phyloP scores from a whole-genome alignment of 2,113 vertebrate species.

The Siniperca knerii region DNA sequence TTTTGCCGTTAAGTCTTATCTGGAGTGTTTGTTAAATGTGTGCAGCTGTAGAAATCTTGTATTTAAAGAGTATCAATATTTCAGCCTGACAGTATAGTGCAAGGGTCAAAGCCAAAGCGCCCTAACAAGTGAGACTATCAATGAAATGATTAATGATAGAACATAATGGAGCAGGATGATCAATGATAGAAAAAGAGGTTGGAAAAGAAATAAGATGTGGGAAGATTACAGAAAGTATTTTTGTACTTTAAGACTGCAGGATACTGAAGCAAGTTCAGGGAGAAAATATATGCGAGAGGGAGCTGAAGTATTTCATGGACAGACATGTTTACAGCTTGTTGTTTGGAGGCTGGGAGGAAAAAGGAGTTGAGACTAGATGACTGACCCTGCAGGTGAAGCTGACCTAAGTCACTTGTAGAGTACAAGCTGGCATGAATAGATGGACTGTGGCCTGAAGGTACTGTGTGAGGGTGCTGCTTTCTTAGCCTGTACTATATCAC shows the following conservation, averaged over 20 bases:
- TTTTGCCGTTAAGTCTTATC: background rate
- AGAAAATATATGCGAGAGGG: background rate
- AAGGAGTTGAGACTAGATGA: background rate
- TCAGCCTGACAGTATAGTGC: background rate
- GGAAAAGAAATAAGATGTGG: conserved; percentile 11
- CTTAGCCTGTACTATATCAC: conserved; percentile 5
- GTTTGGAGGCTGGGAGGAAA: conserved; percentile 7
- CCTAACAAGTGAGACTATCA: conserved; percentile 16
- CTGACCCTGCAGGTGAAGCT: conserved; percentile 18
- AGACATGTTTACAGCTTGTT: conserved; percentile 1
- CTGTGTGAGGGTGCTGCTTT: background rate
- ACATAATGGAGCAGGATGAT: background rate
- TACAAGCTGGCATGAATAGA: conserved; percentile 16
- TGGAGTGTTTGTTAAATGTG: background rate
- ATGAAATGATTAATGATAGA: conserved; percentile 18
- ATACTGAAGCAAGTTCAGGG: background rate
- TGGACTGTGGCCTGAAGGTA: conserved; percentile 7
- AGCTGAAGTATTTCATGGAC: background rate
- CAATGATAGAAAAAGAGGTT: background rate
- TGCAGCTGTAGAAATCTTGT: background rate
- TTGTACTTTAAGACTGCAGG: conserved; percentile 12
- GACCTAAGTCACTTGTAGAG: background rate
- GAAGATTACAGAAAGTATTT: background rate
- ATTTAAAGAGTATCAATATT: conserved; percentile 19
- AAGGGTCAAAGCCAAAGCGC: conserved; percentile 24